These are phyloP conservation scores for Cotesia chilonis DNA, from an alignment of 1,140 invertebrate species.

Conservation along the genomic window DNA sequence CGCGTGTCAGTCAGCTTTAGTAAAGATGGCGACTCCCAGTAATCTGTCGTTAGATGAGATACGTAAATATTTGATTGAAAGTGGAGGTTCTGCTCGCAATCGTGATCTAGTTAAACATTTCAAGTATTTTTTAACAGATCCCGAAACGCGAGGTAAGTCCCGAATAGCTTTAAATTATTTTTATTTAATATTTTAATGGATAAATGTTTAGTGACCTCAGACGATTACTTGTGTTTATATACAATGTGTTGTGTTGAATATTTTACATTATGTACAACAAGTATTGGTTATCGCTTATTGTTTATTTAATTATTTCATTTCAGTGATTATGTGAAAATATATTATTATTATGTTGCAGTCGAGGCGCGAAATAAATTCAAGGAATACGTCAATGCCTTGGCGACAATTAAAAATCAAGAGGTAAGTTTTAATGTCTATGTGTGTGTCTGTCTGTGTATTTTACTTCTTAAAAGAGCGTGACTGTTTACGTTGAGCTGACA, in stretches of 20 bases:
- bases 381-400: slow-evolving; percentile 88
- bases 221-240: neutral
- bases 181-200: neutral
- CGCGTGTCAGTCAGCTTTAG: slow-evolving; percentile 43
- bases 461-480: slow-evolving; percentile 14
- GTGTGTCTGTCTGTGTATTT: slow-evolving; percentile 6
- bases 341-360: slow-evolving; percentile 69
- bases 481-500: neutral
- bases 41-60: slow-evolving; percentile 85
- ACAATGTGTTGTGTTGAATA: neutral
- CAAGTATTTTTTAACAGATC: slow-evolving; percentile 83
- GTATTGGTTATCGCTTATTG: neutral
- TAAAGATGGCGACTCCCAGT: slow-evolving; percentile 73
- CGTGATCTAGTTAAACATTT: slow-evolving; percentile 89
- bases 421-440: slow-evolving; percentile 44
- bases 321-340: neutral
- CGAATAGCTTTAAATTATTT: neutral
- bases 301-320: neutral
- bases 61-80: slow-evolving; percentile 80
- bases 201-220: slow-evolving; percentile 25
- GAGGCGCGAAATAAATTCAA: slow-evolving; percentile 87
- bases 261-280: neutral
- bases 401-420: slow-evolving; percentile 81
- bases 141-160: slow-evolving; percentile 76
- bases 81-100: slow-evolving; percentile 86